Evolutionary conservation across 2,113 vertebrate genomes (phyloP).

Genomic region (Eclectus roratus): DNA sequence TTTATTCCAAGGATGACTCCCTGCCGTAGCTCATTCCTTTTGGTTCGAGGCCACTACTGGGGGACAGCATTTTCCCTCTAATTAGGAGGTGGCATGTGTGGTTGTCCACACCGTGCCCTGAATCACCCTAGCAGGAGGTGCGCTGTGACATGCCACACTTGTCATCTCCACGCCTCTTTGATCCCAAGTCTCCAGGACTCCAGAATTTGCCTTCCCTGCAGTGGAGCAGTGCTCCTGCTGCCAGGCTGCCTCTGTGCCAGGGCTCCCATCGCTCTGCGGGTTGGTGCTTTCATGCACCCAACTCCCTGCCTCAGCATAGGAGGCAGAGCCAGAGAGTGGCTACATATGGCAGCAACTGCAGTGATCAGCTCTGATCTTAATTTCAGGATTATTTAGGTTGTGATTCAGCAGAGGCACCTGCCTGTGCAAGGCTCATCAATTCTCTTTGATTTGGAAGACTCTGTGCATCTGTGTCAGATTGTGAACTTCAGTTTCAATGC

Average conservation of each 20-base stretch:
- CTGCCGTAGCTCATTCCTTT: neutral
- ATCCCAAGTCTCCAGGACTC: neutral
- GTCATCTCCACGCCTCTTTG: fast-evolving
- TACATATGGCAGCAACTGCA: neutral
- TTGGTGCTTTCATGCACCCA: neutral
- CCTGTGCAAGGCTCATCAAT: slow-evolving; percentile 33
- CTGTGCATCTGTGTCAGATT: neutral
- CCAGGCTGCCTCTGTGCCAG: neutral
- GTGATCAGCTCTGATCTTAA: neutral
- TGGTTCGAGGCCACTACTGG: neutral
- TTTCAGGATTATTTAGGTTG: neutral
- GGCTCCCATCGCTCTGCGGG: neutral
- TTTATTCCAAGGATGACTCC: neutral
- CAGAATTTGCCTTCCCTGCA: neutral
- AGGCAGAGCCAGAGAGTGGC: neutral
- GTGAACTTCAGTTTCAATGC: neutral
- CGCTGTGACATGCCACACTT: neutral
- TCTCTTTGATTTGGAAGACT: slow-evolving; percentile 40
- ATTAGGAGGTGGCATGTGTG: neutral
- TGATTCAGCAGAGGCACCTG: neutral
- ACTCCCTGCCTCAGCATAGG: neutral
- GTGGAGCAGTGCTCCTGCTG: neutral
- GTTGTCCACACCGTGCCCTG: neutral
- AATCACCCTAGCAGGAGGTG: neutral
- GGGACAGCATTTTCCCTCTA: neutral